Percentiles rank a stretch among this genome's conserved stretches.
phyloP scores from a whole-genome alignment of 2,888 invertebrate genomes.

The Mechanitis mazaeus region DNA sequence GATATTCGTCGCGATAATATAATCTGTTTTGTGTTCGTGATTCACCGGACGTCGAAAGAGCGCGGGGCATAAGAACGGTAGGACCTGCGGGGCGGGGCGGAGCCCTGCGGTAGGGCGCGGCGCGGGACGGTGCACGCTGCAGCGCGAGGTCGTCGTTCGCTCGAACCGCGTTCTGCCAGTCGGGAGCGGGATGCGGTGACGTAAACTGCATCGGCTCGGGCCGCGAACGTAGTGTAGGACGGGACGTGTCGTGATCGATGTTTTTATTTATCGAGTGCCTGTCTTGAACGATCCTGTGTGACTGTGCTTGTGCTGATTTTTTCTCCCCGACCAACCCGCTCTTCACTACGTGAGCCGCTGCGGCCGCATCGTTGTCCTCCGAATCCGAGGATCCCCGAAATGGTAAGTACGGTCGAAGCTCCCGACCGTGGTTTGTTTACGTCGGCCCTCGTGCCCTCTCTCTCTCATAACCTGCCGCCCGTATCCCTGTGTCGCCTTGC shows the following conservation, averaged over 20 bases:
- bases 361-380: conserved; percentile 46
- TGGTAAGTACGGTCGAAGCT: conserved; percentile 76
- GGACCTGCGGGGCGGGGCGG: conserved; percentile 37
- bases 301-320: conserved; percentile 56
- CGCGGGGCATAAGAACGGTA: conserved; percentile 42
- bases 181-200: conserved; percentile 77
- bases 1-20: conserved; percentile 36
- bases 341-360: conserved; percentile 67
- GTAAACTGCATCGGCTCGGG: conserved; percentile 75
- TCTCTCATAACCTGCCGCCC: conserved; percentile 72
- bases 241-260: conserved; percentile 64
- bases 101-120: conserved; percentile 46
- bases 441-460: conserved; percentile 67
- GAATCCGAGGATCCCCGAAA: conserved; percentile 66
- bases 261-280: conserved; percentile 54
- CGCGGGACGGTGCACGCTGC: conserved; percentile 66
- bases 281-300: conserved; percentile 56
- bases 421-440: conserved; percentile 73
- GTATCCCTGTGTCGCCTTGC: conserved; percentile 66
- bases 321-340: conserved; percentile 62
- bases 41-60: conserved; percentile 70
- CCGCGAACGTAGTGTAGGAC: conserved; percentile 74
- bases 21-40: conserved; percentile 40
- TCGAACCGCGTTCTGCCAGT: conserved; percentile 61
- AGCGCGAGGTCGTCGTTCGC: conserved; percentile 75